phyloP scores from a whole-genome alignment of 2,888 invertebrate species.

The Hipparchia semele region DNA sequence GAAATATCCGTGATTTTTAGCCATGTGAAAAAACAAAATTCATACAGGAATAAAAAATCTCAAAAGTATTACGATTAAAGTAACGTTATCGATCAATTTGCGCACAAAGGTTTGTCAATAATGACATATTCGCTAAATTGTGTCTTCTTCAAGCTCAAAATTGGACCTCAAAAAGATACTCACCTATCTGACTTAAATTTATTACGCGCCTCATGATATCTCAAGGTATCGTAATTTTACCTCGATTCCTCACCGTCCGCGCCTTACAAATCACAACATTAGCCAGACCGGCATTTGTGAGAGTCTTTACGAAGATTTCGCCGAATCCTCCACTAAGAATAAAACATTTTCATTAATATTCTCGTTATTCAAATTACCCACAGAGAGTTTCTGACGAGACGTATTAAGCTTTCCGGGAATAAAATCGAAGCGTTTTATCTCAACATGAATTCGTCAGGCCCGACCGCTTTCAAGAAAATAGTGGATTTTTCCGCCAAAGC shows the following conservation, averaged over 20 bases:
- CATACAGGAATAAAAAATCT: no score
- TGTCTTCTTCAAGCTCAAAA: not conserved
- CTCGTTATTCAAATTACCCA: constrained; percentile 24
- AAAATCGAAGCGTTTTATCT: constrained; percentile 20
- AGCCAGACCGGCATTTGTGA: constrained; percentile 14
- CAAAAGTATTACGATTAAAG: no score
- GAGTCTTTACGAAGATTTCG: constrained; percentile 17
- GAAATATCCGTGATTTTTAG: no score
- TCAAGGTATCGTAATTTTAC: constrained; percentile 12
- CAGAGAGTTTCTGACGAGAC: constrained; percentile 23
- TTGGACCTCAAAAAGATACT: not conserved
- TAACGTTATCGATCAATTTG: no score
- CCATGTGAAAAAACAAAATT: no score
- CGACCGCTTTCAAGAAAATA: constrained; percentile 6
- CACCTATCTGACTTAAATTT: not conserved
- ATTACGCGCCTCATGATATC: constrained; percentile 1
- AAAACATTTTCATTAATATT: constrained; percentile 26
- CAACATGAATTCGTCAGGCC: constrained; percentile 6
- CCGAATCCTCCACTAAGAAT: constrained; percentile 22
- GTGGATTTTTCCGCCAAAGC: not conserved
- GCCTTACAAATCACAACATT: constrained; percentile 22
- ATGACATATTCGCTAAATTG: no score
- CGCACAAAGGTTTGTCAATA: no score
- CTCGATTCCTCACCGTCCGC: not conserved
- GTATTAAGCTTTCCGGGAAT: constrained; percentile 19